Evolutionary conservation across 1,140 invertebrate genomes (phyloP), one percentile per base, ranked within the genome.

Genomic region (Listronotus oregonensis): DNA sequence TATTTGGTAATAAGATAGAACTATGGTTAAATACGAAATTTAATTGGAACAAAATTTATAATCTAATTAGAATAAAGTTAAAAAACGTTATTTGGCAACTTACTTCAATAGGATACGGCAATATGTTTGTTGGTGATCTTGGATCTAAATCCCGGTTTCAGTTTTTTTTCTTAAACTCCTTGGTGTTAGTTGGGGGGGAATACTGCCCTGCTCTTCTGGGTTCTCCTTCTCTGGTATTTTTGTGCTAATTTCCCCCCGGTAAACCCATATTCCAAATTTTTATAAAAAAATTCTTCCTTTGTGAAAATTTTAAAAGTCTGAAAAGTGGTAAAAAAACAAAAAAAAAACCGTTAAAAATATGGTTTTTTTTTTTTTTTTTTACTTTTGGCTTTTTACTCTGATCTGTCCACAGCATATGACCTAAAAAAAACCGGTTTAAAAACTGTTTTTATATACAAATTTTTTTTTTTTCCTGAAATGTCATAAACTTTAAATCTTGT

Each of bases 81-180:
- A n/a, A n/a, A n/a, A n/a, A n/a, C n/a, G n/a, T n/a, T n/a, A n/a
- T n/a, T n/a, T n/a, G n/a, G n/a, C n/a, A 7, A 60, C 18, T 66
- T 71, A 78, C 76, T 60, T 78, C 69, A 39, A 82, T 80, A 12
- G 81, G 81, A 11, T 82, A 11, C 81, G 72, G 76, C 75, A 27
- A 82, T 78, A 21, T 80, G 75, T 1, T 75, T 54, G 55, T 80
- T 4, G 81, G 81, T 3, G 81, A 82, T 8, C 81, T 71, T 0
- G 81, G 81, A 76, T 82, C 81, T 11, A 61, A 60, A 42, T 66
- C 47, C 42, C 52, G 15, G 37, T 44, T 6, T 64, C 44, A 5
- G 32, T 34, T 34, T 57, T 60, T 9, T 46, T n/a, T 57, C 34
- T 50, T 3, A 18, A 11, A 21, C 44, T 32, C 51, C 52, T 64